Base-by-base conservation (phyloP, 2,797 vertebrate genomes). In the Steatocranus sp. region DNA sequence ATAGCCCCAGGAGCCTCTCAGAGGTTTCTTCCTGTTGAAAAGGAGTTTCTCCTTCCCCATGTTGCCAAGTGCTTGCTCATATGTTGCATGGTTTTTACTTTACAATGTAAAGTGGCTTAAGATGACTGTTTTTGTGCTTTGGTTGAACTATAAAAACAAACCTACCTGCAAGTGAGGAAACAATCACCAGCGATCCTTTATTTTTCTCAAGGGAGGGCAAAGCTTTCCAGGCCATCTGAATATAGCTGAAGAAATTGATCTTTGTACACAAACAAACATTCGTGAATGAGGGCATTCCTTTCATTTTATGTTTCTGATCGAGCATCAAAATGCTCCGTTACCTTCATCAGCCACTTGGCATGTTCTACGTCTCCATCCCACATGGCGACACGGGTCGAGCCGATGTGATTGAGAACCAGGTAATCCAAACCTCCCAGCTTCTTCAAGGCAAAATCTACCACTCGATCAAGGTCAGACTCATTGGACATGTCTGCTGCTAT, bases 231-330 rank as follows among this genome's bases (percentile, higher is more conserved):
- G 97, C 94, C 83, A 97, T 97, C 51, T 97, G 94, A 74, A 97
- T 79, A 4, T 97, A 98, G 88, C 98, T 98, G 81, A 97, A 92
- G 88, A 98, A 98, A 92, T 99, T 99, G 66, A 97, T 97, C 98
- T 98, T 91, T 81, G 86, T 32, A 86, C 25, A 80, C n/a, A 88
- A 14, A 84, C n/a, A 85, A 11, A 83, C 46, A 74, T 3, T 51
- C 7, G 82, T 7, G 41, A 11, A 54, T 85, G 11, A 88, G 43
- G 32, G 23, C 15, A 23, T 56, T 27, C 3, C 1, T 18, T 25
- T 61, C 2, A 23, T 34, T 53, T 63, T n/a, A 73, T 25, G 18
- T 74, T 34, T 17, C 32, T 17, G 32, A 25, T 8, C 32, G 4
- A 76, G 6, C 4, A 27, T 78, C 6, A 79, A 75, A 41, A 66